Evolutionary conservation across 2,888 invertebrate species (phyloP).

Genomic region (Lamellibrachia satsuma): DNA sequence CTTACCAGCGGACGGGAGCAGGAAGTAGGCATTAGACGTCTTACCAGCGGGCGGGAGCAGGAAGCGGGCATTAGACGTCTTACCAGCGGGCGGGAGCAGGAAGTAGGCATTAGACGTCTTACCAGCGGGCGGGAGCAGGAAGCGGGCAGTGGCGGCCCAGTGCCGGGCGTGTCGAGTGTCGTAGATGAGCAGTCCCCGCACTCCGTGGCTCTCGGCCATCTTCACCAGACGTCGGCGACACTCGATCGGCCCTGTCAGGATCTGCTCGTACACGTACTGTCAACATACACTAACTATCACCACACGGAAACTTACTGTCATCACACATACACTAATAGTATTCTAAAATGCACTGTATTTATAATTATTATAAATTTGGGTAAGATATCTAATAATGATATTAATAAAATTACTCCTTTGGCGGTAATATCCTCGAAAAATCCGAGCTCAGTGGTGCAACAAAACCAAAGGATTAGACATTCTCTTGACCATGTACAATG

Average conservation of each 20-base stretch:
- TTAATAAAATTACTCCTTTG: no score
- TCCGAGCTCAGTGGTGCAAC: no score
- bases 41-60: not conserved
- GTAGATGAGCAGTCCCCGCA: not conserved
- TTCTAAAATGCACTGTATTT: no score
- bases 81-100: not conserved
- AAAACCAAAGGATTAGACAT: no score
- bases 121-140: not conserved
- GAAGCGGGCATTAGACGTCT: not conserved
- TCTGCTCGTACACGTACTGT: conserved; percentile 13
- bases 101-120: not conserved
- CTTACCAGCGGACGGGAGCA: no score
- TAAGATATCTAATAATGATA: no score
- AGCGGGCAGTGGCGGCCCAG: not conserved
- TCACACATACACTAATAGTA: no score
- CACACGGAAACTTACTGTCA: no score
- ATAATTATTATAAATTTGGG: no score
- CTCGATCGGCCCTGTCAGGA: not conserved
- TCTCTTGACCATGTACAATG: no score
- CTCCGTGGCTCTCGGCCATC: not conserved
- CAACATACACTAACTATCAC: not conserved
- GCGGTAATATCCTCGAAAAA: no score
- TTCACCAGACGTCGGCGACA: not conserved
- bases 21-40: no score
- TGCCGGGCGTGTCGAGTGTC: not conserved